Conservation (phyloP, 2,797 vertebrate species). For the Meda fulgida region DNA sequence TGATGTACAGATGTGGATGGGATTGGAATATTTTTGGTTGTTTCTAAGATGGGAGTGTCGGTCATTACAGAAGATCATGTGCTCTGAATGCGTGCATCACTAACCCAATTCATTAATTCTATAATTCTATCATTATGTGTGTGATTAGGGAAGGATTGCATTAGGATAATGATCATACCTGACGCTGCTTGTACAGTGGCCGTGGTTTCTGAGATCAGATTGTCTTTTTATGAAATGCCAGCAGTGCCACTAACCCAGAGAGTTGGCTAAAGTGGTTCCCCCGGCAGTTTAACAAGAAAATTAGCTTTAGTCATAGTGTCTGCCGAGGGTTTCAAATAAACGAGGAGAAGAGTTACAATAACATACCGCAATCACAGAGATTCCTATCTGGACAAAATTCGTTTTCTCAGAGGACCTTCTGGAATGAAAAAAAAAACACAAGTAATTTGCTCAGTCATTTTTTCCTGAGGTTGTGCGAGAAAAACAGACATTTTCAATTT, state of each 20-base stretch:
- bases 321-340: conserved; percentile 13
- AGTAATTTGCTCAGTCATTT: conserved; percentile 4
- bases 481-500: conserved; percentile 24
- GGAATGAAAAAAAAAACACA: background rate
- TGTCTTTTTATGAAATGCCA: background rate
- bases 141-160: background rate
- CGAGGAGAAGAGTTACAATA: conserved; percentile 33
- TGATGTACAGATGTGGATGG: background rate
- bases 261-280: background rate
- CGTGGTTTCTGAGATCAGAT: background rate
- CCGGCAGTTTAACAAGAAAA: conserved; percentile 5
- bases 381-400: conserved; percentile 27
- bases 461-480: background rate
- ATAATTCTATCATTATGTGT: conserved; percentile 6
- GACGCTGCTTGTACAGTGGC: background rate
- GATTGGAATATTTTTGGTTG: background rate
- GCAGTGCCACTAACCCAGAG: background rate
- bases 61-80: background rate
- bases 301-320: conserved; percentile 14
- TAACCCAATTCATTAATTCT: background rate
- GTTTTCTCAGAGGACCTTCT: background rate
- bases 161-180: background rate
- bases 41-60: background rate
- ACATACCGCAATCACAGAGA: conserved; percentile 8
- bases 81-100: background rate